Conservation (phyloP, 2,797 vertebrate species). For the Lacerta bilineata region DNA sequence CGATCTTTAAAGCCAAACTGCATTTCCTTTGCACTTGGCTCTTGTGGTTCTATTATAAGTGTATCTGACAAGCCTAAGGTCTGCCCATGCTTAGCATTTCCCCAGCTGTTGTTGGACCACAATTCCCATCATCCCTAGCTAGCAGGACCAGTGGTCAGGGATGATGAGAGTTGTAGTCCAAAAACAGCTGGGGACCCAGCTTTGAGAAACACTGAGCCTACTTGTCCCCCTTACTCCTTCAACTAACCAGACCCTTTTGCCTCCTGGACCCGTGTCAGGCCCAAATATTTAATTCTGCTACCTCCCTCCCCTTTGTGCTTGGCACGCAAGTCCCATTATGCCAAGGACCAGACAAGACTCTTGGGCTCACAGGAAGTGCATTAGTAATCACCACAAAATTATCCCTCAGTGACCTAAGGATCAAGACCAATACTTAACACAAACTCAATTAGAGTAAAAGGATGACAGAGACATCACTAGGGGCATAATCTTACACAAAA, state of each 20-base stretch:
- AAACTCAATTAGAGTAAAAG: conserved; percentile 12
- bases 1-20: too few relatives aligned
- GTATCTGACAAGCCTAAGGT: too few relatives aligned
- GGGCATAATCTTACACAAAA: not conserved
- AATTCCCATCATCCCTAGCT: too few relatives aligned
- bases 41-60: too few relatives aligned
- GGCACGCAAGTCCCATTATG: not conserved
- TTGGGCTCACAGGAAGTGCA: not conserved
- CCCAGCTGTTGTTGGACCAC: too few relatives aligned
- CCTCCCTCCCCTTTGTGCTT: not conserved
- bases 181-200: too few relatives aligned
- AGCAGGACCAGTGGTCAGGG: too few relatives aligned
- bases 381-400: conserved; percentile 14
- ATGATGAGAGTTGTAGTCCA: too few relatives aligned
- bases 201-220: not conserved
- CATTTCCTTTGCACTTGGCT: too few relatives aligned
- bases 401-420: conserved; percentile 8
- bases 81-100: too few relatives aligned
- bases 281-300: conserved; percentile 11
- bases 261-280: not conserved
- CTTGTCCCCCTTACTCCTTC: not conserved
- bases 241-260: not conserved
- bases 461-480: not conserved
- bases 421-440: not conserved
- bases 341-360: not conserved